Percentiles rank a stretch among this genome's conserved stretches.
phyloP scores from a whole-genome alignment of 2,888 invertebrate species.

The Ametastegia equiseti region DNA sequence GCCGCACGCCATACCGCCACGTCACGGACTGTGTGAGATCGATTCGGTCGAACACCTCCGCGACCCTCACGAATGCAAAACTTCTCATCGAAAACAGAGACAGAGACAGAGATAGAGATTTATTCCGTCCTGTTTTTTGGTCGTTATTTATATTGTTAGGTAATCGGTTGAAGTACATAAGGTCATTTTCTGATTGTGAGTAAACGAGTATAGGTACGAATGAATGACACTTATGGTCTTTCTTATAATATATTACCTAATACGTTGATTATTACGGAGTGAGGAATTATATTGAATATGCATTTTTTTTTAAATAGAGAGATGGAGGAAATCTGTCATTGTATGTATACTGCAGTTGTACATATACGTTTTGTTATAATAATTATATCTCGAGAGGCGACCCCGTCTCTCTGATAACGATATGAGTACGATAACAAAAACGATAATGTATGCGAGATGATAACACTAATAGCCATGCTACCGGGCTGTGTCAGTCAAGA shows the following conservation, averaged over 20 bases:
- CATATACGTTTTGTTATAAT: too few relatives aligned
- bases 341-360: neutral
- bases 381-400: neutral
- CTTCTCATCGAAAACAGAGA: neutral
- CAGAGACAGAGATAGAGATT: neutral
- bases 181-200: too few relatives aligned
- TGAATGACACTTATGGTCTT: too few relatives aligned
- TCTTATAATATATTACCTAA: too few relatives aligned
- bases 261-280: too few relatives aligned
- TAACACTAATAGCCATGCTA: neutral
- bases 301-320: too few relatives aligned
- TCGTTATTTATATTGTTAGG: too few relatives aligned
- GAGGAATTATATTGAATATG: too few relatives aligned
- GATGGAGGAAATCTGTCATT: constrained; percentile 5
- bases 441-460: neutral
- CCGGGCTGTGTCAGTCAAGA: neutral
- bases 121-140: too few relatives aligned
- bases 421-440: constrained; percentile 17
- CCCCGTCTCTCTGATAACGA: constrained; percentile 2
- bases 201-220: too few relatives aligned
- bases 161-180: too few relatives aligned
- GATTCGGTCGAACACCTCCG: constrained; percentile 28
- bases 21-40: neutral
- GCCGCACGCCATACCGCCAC: neutral
- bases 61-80: constrained; percentile 15